These are phyloP conservation scores for Ptychadena robeensis DNA, from an alignment of 2,797 vertebrate genomes.

Conservation along the genomic window DNA sequence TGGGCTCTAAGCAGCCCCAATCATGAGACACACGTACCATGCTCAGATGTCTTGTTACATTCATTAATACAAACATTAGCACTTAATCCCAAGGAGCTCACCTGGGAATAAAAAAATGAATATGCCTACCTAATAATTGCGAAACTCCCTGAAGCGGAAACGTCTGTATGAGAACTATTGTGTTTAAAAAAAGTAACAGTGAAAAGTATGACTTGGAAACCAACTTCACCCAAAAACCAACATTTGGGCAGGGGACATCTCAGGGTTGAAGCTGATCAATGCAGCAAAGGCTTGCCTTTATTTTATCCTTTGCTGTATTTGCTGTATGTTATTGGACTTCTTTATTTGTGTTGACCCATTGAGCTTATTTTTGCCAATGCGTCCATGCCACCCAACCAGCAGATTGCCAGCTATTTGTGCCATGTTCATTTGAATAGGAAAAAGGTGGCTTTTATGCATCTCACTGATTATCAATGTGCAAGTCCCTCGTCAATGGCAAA, in stretches of 20 bases:
- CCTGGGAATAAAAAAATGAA: conserved; percentile 35
- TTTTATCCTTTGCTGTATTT: too few relatives aligned
- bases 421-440: too few relatives aligned
- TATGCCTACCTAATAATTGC: conserved; percentile 42
- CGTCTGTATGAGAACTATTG: neutral
- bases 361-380: too few relatives aligned
- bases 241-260: neutral
- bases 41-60: conserved; percentile 42
- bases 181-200: neutral
- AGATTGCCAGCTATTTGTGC: too few relatives aligned
- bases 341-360: too few relatives aligned
- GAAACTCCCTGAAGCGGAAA: conserved; percentile 5
- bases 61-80: conserved; percentile 48
- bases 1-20: conserved; percentile 26
- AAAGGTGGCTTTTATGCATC: too few relatives aligned
- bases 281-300: too few relatives aligned
- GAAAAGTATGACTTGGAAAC: neutral
- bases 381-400: too few relatives aligned
- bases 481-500: too few relatives aligned
- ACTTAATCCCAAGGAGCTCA: conserved; percentile 32
- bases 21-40: conserved; percentile 18
- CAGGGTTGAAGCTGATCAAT: neutral
- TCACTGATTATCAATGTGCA: too few relatives aligned
- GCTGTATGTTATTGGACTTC: too few relatives aligned
- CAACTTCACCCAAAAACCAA: neutral